A percentile compares a stretch with the other conserved stretches of the same genome.
Conservation (phyloP, 2,113 vertebrate species). For the Amblyopsis rosae region DNA sequence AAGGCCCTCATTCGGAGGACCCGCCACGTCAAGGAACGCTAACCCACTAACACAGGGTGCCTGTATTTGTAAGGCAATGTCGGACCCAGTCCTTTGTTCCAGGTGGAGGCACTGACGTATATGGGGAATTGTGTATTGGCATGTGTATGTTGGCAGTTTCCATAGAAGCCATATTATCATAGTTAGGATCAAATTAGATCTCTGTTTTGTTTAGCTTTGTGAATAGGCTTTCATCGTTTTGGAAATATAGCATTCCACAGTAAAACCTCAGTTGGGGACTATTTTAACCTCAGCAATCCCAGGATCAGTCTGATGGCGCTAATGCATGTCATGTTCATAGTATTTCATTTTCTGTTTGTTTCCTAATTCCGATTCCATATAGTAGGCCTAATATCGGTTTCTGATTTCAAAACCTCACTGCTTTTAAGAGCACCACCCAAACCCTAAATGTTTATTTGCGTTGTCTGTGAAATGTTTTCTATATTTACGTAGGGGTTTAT, state of each 20-base stretch:
- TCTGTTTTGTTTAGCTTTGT: conserved; percentile 14
- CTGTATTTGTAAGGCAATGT: conserved; percentile 38
- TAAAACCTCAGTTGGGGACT: conserved; percentile 11
- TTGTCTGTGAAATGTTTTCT: background rate
- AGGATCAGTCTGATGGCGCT: conserved; percentile 48
- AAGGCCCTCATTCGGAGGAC: conserved; percentile 46
- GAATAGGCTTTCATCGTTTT: conserved; percentile 11
- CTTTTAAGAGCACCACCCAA: conserved; percentile 23
- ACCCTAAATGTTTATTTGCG: background rate
- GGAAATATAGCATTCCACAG: conserved; percentile 23
- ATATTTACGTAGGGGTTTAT: conserved; percentile 4
- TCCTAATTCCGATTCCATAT: conserved; percentile 10
- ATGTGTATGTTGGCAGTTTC: background rate
- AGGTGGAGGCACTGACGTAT: conserved; percentile 3
- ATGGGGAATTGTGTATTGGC: background rate
- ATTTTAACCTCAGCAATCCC: background rate
- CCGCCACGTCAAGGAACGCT: conserved; percentile 62
- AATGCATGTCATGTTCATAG: conserved; percentile 37
- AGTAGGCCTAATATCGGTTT: conserved; percentile 8
- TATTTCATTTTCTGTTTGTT: conserved; percentile 40
- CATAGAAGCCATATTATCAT: background rate
- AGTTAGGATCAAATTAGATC: conserved; percentile 5
- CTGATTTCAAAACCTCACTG: conserved; percentile 18
- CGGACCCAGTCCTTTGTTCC: conserved; percentile 19
- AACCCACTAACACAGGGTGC: conserved; percentile 72